Percentiles rank a stretch among this genome's conserved stretches.
Conservation (phyloP, 2,113 vertebrate species). For the Accipiter virgatus region DNA sequence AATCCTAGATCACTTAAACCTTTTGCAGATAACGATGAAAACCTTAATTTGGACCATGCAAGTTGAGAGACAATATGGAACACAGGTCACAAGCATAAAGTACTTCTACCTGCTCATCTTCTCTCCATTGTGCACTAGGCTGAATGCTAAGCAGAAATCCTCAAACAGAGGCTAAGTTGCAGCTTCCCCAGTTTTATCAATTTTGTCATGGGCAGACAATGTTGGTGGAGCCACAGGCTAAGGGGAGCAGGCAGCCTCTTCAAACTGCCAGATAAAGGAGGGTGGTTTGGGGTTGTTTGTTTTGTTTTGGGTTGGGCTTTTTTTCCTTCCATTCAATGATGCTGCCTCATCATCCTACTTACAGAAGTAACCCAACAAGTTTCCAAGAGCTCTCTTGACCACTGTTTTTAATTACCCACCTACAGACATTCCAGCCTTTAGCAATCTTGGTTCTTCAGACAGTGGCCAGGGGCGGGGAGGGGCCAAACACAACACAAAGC, state of each 20-base stretch:
- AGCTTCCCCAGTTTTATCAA: neutral
- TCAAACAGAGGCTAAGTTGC: neutral
- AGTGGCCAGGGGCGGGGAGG: neutral
- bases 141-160: neutral
- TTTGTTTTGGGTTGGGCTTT: neutral
- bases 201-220: neutral
- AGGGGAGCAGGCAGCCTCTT: neutral
- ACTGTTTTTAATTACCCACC: constrained; percentile 2
- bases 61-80: neutral
- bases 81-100: neutral
- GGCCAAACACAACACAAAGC: neutral
- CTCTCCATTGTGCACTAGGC: neutral
- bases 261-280: neutral
- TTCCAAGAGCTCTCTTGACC: constrained; percentile 10
- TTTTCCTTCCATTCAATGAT: neutral
- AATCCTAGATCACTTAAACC: neutral
- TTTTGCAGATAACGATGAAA: neutral
- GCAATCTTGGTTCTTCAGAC: neutral
- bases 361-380: constrained; percentile 17
- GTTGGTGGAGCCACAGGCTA: neutral
- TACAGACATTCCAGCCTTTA: constrained; percentile 18
- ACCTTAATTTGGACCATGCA: neutral
- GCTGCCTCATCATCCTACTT: constrained; percentile 6
- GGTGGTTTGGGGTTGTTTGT: neutral
- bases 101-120: neutral